Evolutionary conservation across 2,113 vertebrate species (phyloP), one percentile per base, ranked within the genome.

Genomic region (Damaliscus lunatus): DNA sequence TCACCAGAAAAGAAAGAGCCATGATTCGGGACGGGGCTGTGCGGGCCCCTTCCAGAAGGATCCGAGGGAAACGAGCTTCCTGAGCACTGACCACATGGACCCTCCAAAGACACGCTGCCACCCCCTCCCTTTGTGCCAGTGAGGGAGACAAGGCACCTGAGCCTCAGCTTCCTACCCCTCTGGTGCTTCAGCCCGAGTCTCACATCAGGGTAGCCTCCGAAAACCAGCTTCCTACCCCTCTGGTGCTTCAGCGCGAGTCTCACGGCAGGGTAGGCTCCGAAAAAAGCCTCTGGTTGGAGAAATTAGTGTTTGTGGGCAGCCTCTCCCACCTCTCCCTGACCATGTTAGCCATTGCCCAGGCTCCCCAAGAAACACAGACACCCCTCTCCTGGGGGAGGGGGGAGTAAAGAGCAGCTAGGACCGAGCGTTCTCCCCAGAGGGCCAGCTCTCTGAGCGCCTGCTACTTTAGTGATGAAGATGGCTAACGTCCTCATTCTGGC

Each of bases 341-440:
- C 0, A 0, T 2, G n/a, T 50, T 5, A 36, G 33, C 17, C 1
- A 19, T 36, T 36, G 19, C 33, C 27, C 36, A 36, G 90, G 3
- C 15, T 43, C 29, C 53, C 60, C 6, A 15, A 1, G 21, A 67
- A n/a, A 62, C 21, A 40, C 0, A 14, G 14, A n/a, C 25, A n/a
- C 7, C 71, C 33, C 31, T 53, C 27, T 55, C 7, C n/a, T 57
- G 36, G 17, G 52, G 3, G 1, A 23, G 7, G 71, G 71, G 40
- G n/a, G 1, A 67, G 33, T 21, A 11, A 21, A 36, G 64, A 27
- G 57, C 13, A 14, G 57, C 48, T 1, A 9, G 16, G 19, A 57
- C 55, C 3, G 2, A 9, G n/a, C 31, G 3, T 36, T 92, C 9
- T 87, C 2, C 21, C 4, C 0, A 11, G n/a, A 40, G 36, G 43